Base-by-base conservation (phyloP, 2,888 invertebrate species). In the Pyrochroa serraticornis region DNA sequence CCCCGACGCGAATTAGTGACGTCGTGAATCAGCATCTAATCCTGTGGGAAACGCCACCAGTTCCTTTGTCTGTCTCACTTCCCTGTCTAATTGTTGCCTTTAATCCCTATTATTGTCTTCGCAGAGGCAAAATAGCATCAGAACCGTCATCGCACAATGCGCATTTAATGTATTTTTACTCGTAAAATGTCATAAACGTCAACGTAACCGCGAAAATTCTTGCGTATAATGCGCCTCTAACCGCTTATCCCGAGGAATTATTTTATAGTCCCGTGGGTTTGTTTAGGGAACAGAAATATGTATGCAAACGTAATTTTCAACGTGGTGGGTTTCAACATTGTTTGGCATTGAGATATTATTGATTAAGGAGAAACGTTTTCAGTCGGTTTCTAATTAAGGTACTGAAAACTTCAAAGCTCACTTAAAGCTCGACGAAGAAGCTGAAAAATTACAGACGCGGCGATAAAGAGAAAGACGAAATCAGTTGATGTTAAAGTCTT, bases 71-170 rank as follows among this genome's bases (percentile, higher is more conserved):
- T 71, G 64, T 73, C 69, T 66, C 65, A 66, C 63, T 69, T 65
- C 67, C 52, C 65, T 65, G 72, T 75, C 77, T 78, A 78, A 77
- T 77, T 77, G 77, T 73, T 75, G 73, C 72, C 76, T 77, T 76
- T 78, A 77, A 78, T 77, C 77, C 77, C 74, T 71, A 75, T 78
- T 77, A 77, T 78, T 77, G 77, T 78, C 76, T 76, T 72, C 69
- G 68, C 71, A 63, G 69, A 71, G 71, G 71, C 73, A 73, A 76
- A 75, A 73, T 73, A 75, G 72, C 76, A 73, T 73, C 74, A 70
- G 58, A 69, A 68, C 72, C 74, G 76, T 77, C 76, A 75, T 71
- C 71, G 66, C 69, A 75, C 75, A 75, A 75, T 75, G 71, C 69
- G 63, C 50, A 57, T 64, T 65, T 67, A 72, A 71, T 69, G 67